phyloP scores from a whole-genome alignment of 1,140 invertebrate genomes.

The Monomorium pharaonis region DNA sequence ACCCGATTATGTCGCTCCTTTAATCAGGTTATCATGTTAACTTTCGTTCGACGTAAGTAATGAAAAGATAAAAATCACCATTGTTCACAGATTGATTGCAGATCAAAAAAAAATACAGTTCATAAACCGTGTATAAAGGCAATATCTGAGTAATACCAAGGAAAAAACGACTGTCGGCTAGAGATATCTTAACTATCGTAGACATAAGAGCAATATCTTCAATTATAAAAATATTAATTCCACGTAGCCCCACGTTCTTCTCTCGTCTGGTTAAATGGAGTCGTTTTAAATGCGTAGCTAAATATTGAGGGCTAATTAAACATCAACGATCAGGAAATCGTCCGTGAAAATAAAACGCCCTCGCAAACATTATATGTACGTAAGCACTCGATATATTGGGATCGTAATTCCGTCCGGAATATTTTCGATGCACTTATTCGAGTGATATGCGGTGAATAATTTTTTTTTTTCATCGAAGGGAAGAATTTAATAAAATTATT shows the following conservation, averaged over 20 bases:
- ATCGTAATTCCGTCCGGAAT: neutral
- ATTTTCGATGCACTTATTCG: neutral
- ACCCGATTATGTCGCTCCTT: neutral
- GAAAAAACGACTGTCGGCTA: neutral
- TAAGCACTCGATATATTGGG: neutral
- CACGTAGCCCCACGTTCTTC: neutral
- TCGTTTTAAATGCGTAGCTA: neutral
- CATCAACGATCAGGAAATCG: neutral
- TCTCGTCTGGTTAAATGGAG: neutral
- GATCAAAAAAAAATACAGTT: neutral
- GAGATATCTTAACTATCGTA: neutral
- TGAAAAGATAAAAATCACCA: neutral
- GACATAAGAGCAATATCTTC: neutral
- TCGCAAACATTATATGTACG: neutral
- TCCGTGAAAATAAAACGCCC: neutral
- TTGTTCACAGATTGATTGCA: neutral
- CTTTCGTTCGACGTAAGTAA: neutral
- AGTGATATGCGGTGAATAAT: neutral
- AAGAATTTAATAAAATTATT: neutral
- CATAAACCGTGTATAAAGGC: constrained; percentile 13
- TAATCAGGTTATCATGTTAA: neutral
- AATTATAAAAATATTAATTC: constrained; percentile 12
- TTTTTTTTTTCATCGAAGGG: neutral
- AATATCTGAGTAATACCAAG: neutral
- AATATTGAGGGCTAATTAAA: neutral